Base-by-base conservation (phyloP, 2,113 vertebrate species). In the Scophthalmus maximus region DNA sequence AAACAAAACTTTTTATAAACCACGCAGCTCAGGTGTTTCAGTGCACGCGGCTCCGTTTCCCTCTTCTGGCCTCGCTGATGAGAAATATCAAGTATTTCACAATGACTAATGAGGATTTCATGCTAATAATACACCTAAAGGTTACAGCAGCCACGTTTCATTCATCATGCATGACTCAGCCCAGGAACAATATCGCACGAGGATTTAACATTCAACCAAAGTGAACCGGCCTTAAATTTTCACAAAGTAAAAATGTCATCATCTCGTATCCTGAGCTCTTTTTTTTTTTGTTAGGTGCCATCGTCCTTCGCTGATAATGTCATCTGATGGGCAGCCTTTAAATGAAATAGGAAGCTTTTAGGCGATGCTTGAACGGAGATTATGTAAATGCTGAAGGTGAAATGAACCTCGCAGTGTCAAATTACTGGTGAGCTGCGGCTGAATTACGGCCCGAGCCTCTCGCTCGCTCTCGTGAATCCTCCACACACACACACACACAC, bases 341-440 rank as follows among this genome's bases (percentile, higher is more conserved):
- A 23, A n/a, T n/a, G n/a, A n/a, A n/a, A n/a, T n/a, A n/a, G n/a
- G n/a, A 22, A 65, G 55, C 66, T 78, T 67, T 70, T 23, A 68
- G 68, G 57, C 57, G 29, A 22, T 5, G 44, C 61, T 64, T 34
- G 46, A 69, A 73, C 44, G 22, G 59, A 81, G 69, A 80, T 87
- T 74, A 85, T 22, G 50, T 49, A 86, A 86, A 90, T 87, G 79
- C 83, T 79, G 79, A 78, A 87, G 81, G 83, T 74, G 79, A 84
- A 89, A 80, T 70, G 62, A 77, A 71, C 46, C 73, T 73, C 4
- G 32, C 34, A 11, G 85, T 61, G 76, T 88, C 78, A 83, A 72
- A 86, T 79, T 82, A 81, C 65, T 23, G 68, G n/a, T 17, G 47
- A 49, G 56, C 55, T 78, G 25, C 14, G 4, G 65, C 27, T 71